Conservation (phyloP, 1,140 invertebrate genomes). For the Arctopsyche grandis region DNA sequence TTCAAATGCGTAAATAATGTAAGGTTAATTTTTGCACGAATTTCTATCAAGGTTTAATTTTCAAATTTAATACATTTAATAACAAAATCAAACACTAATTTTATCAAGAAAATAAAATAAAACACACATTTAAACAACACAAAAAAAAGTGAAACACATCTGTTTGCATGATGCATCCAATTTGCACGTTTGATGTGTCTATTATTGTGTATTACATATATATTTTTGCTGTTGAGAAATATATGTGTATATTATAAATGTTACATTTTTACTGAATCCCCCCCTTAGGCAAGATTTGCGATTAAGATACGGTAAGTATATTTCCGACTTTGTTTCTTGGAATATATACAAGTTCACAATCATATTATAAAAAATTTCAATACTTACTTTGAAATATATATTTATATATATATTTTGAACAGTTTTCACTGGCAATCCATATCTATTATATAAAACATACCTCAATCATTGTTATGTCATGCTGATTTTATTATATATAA, state of each 20-base stretch:
- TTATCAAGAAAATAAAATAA: too few relatives aligned
- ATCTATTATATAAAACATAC: background rate
- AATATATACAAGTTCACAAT: background rate
- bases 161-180: conserved; percentile 5
- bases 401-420: conserved; percentile 2
- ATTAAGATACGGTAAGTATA: conserved; percentile 11
- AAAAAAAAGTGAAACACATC: too few relatives aligned
- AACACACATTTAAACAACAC: too few relatives aligned
- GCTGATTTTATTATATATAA: background rate
- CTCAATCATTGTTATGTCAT: too few relatives aligned
- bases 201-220: background rate
- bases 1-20: too few relatives aligned
- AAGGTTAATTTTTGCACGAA: too few relatives aligned
- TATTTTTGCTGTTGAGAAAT: background rate
- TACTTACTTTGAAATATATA: too few relatives aligned
- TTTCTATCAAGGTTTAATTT: too few relatives aligned
- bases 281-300: background rate
- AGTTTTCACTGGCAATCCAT: conserved; percentile 22
- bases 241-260: background rate
- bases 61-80: too few relatives aligned
- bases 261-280: background rate
- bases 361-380: too few relatives aligned
- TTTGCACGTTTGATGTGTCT: background rate
- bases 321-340: background rate
- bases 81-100: too few relatives aligned